Base-by-base conservation (phyloP, 2,888 invertebrate species). In the Chironomus tentans region DNA sequence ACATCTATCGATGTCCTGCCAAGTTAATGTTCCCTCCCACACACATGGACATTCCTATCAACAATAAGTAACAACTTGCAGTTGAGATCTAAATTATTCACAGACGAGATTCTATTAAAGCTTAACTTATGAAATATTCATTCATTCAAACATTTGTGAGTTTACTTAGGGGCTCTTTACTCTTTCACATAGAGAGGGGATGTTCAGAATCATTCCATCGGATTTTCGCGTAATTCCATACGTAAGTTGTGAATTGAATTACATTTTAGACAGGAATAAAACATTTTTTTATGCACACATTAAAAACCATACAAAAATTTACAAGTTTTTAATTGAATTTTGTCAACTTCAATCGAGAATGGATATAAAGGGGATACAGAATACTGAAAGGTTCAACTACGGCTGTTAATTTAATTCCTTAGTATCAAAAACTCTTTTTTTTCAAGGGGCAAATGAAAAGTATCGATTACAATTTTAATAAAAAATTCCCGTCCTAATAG, bases 401-500 rank as follows among this genome's bases (percentile, higher is more conserved):
- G 38, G 38, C 38, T 38, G 38, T 38, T 38, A 38, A 38, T 38
- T 38, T 12, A 50, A 56, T 56, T 71, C 50, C 50, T 71, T 71
- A 71, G 47, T 50, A 47, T 69, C 10, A 22, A 69, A 50, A 65
- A 65, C 24, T 24, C 48, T 50, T 50, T 61, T 7, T 28, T 28
- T 10, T 28, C 56, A 15, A 70, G 21, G 48, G 48, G 21, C 56
- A 15, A 15, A 56, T 18, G 56, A 72, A 72, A 73, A 73, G 62
- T 73, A 73, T 73, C 72, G 28, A 73, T 73, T 73, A 38, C 72
- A 56, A 69, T n/a, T n/a, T 56, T 47, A 50, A n/a, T 24, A 71
- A 38, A 24, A 38, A 5, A 5, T 24, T 65, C 18, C 4, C 12
- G 5, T 65, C 65, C 7, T n/a, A 28, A 18, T 6, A 46, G 70